These are phyloP conservation scores for Calephelis virginiensis DNA, from an alignment of 1,140 invertebrate genomes.

Conservation along the genomic window DNA sequence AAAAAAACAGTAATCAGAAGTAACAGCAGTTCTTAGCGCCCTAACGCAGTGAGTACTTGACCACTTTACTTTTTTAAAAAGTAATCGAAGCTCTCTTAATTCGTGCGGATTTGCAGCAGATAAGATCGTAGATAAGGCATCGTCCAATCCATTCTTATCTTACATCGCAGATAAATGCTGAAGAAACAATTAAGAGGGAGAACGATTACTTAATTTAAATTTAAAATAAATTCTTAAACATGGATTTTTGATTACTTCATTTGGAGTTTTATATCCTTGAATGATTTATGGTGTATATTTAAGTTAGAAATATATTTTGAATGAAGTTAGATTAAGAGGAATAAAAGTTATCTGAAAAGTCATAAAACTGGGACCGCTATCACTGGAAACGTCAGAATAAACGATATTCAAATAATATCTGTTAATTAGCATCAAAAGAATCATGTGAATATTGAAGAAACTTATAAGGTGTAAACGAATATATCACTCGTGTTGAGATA, in stretches of 20 bases:
- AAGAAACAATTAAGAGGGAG: constrained; percentile 44
- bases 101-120: constrained; percentile 28
- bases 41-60: constrained; percentile 69
- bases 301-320: constrained; percentile 1
- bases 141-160: constrained; percentile 20
- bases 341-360: constrained; percentile 8
- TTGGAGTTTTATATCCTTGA: constrained; percentile 18
- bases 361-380: background rate
- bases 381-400: background rate
- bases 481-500: constrained; percentile 34
- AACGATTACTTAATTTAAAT: constrained; percentile 26
- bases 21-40: constrained; percentile 62
- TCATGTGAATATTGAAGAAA: constrained; percentile 32
- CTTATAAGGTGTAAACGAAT: background rate
- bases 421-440: constrained; percentile 33
- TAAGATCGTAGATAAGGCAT: constrained; percentile 26
- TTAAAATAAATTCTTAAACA: constrained; percentile 1
- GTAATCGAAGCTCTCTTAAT: constrained; percentile 58
- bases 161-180: constrained; percentile 23
- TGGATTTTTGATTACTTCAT: constrained; percentile 5
- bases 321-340: background rate
- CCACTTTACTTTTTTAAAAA: constrained; percentile 46
- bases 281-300: constrained; percentile 16
- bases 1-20: constrained; percentile 74
- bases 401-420: constrained; percentile 10